phyloP scores from a whole-genome alignment of 1,140 invertebrate species.

The Macrosteles quadrilineatus region DNA sequence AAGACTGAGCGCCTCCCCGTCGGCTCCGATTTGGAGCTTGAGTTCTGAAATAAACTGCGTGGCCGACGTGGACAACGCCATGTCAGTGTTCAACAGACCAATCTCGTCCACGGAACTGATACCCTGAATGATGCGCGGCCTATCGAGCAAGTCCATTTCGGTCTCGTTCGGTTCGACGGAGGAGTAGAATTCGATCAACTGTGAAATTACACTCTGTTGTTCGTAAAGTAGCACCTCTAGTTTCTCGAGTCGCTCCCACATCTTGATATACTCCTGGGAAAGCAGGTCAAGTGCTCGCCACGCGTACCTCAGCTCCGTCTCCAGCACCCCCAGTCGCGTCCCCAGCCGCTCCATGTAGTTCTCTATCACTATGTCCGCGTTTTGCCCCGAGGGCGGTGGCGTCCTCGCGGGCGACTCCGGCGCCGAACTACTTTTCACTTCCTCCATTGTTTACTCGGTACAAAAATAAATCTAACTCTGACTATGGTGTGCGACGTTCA shows the following conservation, averaged over 20 bases:
- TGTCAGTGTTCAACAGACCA: background rate
- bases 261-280: slow-evolving; percentile 89
- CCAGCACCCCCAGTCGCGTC: slow-evolving; percentile 79
- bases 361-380: slow-evolving; percentile 58
- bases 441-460: slow-evolving; percentile 27
- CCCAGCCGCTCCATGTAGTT: slow-evolving; percentile 89
- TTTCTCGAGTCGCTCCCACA: slow-evolving; percentile 91
- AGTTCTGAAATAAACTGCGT: slow-evolving; percentile 54
- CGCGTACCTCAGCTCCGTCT: slow-evolving; percentile 87
- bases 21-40: slow-evolving; percentile 52
- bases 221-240: slow-evolving; percentile 85
- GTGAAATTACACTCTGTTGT: slow-evolving; percentile 88
- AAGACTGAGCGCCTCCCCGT: slow-evolving; percentile 56
- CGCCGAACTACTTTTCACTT: slow-evolving; percentile 31
- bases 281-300: slow-evolving; percentile 89
- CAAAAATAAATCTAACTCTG: slow-evolving; percentile 23
- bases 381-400: slow-evolving; percentile 32
- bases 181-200: slow-evolving; percentile 78
- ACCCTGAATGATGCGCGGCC: slow-evolving; percentile 49
- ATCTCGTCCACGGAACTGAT: slow-evolving; percentile 31
- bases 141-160: slow-evolving; percentile 38
- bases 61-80: slow-evolving; percentile 43
- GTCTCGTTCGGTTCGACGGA: slow-evolving; percentile 47
- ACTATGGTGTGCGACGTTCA: slow-evolving; percentile 13
- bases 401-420: slow-evolving; percentile 30